Evolutionary conservation across 2,797 vertebrate genomes (phyloP).

Genomic region (Cheirogaleus major): DNA sequence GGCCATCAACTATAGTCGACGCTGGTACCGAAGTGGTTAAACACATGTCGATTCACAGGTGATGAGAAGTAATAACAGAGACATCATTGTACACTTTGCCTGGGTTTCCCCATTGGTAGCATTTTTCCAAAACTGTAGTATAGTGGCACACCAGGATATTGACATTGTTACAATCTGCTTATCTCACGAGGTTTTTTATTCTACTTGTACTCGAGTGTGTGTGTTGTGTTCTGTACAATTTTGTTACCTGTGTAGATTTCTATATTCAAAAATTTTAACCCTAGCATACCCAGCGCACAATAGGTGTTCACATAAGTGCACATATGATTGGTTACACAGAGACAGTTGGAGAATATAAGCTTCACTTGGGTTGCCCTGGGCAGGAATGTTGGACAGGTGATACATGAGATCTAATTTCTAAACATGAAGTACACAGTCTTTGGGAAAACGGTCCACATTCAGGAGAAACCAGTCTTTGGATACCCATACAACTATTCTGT

Average conservation of each 20-base stretch:
- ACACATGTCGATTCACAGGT: neutral
- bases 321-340: neutral
- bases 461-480: too few relatives aligned
- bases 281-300: neutral
- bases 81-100: neutral
- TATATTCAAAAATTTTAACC: neutral
- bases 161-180: neutral
- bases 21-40: too few relatives aligned
- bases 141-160: neutral
- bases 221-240: neutral
- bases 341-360: neutral
- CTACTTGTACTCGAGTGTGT: accelerated
- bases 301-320: neutral
- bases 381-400: neutral
- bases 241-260: neutral
- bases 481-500: neutral
- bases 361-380: neutral
- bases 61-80: neutral
- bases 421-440: neutral
- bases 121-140: neutral
- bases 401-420: neutral
- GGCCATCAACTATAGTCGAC: too few relatives aligned
- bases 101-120: neutral
- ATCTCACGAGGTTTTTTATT: neutral
- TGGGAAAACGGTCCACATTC: neutral